Evolutionary conservation across 1,140 invertebrate species (phyloP), one percentile per base, ranked within the genome.

Genomic region (Anadara kagoshimensis): DNA sequence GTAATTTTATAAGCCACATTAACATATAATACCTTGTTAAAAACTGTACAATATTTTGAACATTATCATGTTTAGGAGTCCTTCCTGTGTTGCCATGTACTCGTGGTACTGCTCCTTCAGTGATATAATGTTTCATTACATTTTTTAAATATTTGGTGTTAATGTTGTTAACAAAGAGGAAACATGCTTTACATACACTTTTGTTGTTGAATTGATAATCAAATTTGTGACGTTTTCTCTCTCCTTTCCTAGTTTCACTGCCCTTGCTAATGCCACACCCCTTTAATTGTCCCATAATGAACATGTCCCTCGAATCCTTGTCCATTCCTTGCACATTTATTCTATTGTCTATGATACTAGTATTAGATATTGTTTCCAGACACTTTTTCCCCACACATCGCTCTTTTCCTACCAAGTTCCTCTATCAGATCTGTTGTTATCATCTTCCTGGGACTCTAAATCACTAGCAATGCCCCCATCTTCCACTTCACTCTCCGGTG

Each of bases 21-120:
- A 36, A 36, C 29, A 36, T 7, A 36, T 2, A 36, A 36, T 36
- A 36, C 29, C 29, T 36, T 36, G 29, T 36, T 36, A 65, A 26
- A 36, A 65, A 26, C 16, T 53, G 24, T 12, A 65, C 63, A 16
- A 65, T 49, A 4, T 41, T 4, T 24, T 65, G 47, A 29, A 53
- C 63, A 65, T 65, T 24, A 14, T 51, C 45, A 29, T 65, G 22
- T 18, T 65, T 51, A 5, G 63, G 63, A 18, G 24, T 65, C 29
- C 63, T 51, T 16, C 63, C 47, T 5, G 29, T 22, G 36, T 65
- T 65, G 18, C 47, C 45, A 65, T 65, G 63, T 18, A 24, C 22
- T 65, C 63, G 24, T 14, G 63, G 63, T 18, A 54, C 49, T 1
- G 61, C 41, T 29, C 47, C 63, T 18, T 65, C 26, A 18, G 5